Base-by-base conservation (phyloP, 2,113 vertebrate genomes). In the Bungarus multicinctus region DNA sequence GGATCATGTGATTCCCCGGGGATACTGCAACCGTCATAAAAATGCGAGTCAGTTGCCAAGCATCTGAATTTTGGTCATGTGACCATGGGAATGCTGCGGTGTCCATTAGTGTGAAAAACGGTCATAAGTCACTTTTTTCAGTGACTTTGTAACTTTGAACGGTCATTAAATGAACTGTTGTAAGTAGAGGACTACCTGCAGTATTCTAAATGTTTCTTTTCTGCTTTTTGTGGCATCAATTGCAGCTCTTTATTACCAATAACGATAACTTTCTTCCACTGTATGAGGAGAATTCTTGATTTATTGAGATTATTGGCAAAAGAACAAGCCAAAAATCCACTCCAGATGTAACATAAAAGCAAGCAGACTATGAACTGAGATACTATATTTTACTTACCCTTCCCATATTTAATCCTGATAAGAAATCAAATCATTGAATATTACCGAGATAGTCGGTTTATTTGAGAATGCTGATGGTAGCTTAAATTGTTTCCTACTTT, bases 401-500 rank as follows among this genome's bases (percentile, higher is more conserved):
- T 20, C 69, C 69, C n/a, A 18, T 74, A 16, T n/a, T 74, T 74
- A 34, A 74, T 18, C 2, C 14, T 0, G 5, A 81, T 20, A n/a
- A 69, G 60, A n/a, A 3, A 69, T n/a, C 60, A 69, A 69, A n/a
- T 64, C 10, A 20, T 20, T 74, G 69, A 16, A 20, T 81, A 20
- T 81, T 39, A 20, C 6, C 3, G 34, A 81, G 69, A 20, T 39
- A 81, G n/a, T 8, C n/a, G 18, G n/a, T 34, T 20, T 81, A 8
- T 60, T 0, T 27, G 18, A 50, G 52, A 93, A 91, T 87, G 47
- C 3, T 34, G 0, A 0, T 0, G 85, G 14, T 52, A 16, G 12
- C 9, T 16, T 20, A 0, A 0, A 88, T 90, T 14, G 0, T 58
- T 0, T 2, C 4, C 3, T 0, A 0, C 88, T 60, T 52, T 43